A percentile compares a stretch with the other conserved stretches of the same genome.
These are phyloP conservation scores for Parasteatoda tepidariorum DNA, from an alignment of 1,140 invertebrate species.

Conservation along the genomic window DNA sequence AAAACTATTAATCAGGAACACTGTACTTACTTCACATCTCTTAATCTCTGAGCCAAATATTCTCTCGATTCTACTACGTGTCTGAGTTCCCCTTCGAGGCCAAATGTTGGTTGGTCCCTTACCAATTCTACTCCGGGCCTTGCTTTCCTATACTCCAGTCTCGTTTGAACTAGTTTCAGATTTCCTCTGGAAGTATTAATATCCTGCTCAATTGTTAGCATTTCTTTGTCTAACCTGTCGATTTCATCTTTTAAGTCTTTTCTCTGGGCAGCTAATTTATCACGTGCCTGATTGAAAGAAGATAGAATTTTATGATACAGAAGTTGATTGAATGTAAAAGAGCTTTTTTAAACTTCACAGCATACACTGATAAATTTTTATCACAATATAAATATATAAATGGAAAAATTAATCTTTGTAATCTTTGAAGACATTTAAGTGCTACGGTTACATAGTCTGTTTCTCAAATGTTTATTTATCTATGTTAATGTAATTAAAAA, in stretches of 20 bases:
- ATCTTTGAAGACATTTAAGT: too few species aligned
- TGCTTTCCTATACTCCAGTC: conserved; percentile 36
- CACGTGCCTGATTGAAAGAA: conserved; percentile 6
- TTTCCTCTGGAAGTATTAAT: not conserved
- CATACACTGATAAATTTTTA: too few species aligned
- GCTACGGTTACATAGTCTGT: too few species aligned
- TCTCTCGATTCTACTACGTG: conserved; percentile 18
- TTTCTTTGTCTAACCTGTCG: conserved; percentile 23
- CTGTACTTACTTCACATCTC: conserved; percentile 35
- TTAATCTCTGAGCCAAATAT: conserved; percentile 27
- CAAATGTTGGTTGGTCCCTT: not conserved
- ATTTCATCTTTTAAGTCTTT: conserved; percentile 45
- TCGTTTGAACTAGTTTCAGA: conserved; percentile 43
- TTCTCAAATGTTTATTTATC: too few species aligned
- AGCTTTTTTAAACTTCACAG: too few species aligned
- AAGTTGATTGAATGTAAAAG: too few species aligned
- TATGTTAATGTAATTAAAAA: too few species aligned
- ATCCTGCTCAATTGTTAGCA: conserved; percentile 14
- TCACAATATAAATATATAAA: too few species aligned
- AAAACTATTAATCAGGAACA: not conserved
- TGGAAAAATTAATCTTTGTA: too few species aligned
- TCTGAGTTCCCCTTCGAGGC: conserved; percentile 22
- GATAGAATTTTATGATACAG: not conserved
- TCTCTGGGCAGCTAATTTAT: conserved; percentile 29
- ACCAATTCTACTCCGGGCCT: conserved; percentile 34